Percentiles rank a stretch among this genome's conserved stretches.
Evolutionary conservation across 2,888 invertebrate species (phyloP).

Genomic region (Lissocephala sabroskyi): DNA sequence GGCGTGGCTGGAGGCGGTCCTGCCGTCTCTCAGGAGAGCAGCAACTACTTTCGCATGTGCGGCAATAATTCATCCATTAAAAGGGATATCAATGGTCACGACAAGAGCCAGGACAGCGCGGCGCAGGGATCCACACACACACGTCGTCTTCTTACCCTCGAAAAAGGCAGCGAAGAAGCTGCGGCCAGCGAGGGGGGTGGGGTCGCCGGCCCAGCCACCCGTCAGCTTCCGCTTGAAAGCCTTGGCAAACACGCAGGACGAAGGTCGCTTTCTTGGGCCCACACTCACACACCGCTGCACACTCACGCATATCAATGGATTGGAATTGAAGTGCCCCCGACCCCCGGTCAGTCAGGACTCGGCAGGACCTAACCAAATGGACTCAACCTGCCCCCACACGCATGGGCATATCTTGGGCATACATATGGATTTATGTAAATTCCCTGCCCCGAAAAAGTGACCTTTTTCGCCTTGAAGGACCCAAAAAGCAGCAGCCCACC

Average conservation of each 20-base stretch:
- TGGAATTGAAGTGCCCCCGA: slow-evolving; percentile 24
- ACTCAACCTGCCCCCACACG: slow-evolving; percentile 24
- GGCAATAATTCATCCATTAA: slow-evolving; percentile 72
- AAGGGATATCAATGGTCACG: slow-evolving; percentile 65
- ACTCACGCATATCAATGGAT: slow-evolving; percentile 49
- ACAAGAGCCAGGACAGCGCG: neutral
- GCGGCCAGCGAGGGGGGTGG: slow-evolving; percentile 3
- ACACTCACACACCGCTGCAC: slow-evolving; percentile 31
- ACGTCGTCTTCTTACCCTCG: neutral
- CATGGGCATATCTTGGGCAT: slow-evolving; percentile 37
- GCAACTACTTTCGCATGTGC: slow-evolving; percentile 70
- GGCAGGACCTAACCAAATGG: slow-evolving; percentile 22
- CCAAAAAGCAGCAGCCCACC: slow-evolving; percentile 33
- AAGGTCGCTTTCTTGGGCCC: slow-evolving; percentile 24
- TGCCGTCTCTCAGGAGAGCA: neutral
- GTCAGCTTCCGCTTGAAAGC: slow-evolving; percentile 58
- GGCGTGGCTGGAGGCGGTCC: neutral
- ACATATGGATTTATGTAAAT: slow-evolving; percentile 71
- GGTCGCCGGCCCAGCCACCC: slow-evolving; percentile 14
- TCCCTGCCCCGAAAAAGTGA: slow-evolving; percentile 61
- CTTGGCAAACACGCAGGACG: slow-evolving; percentile 33
- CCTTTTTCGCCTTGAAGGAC: slow-evolving; percentile 52
- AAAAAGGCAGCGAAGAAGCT: slow-evolving; percentile 5
- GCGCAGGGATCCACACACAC: slow-evolving; percentile 8
- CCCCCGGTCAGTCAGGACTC: neutral